Evolutionary conservation across 2,113 vertebrate species (phyloP), one percentile per base, ranked within the genome.

Genomic region (Triplophysa tibetana): DNA sequence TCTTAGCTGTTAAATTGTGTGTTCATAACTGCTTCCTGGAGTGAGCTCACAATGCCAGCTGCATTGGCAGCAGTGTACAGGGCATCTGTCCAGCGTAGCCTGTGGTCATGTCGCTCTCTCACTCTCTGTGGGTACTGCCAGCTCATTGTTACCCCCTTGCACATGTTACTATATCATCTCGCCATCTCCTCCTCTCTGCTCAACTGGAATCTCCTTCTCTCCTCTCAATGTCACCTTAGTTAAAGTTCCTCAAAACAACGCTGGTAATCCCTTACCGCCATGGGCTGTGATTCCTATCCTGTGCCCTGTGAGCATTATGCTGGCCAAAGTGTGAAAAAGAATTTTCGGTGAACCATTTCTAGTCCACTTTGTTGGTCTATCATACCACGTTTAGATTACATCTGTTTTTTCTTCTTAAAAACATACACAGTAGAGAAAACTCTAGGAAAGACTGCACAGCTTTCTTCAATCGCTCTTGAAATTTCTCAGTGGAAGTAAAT

Each of bases 201-300:
- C 21, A 21, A 64, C 21, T 45, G 33, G 60, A 48, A 7, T 77
- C 29, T 85, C 66, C 56, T 81, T 66, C 79, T 80, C 82, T 82
- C 72, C 62, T 73, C 4, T 17, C 33, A 66, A 19, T 58, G 21
- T 23, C 66, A 52, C 62, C 33, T 60, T 45, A 19, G 52, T 64
- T n/a, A 21, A 56, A n/a, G 19, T 8, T 16, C 6, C 19, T 56
- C 8, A 19, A 56, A 56, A 4, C 17, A 8, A n/a, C 19, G 7
- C 54, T n/a, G 54, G n/a, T 8, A 19, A 9, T 58, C 19, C 50
- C 13, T 17, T 16, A 52, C 0, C 1, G 10, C 11, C 33, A 0
- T 33, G 33, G 4, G 4, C 4, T 33, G 33, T 33, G 3, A 6
- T 33, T 33, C 33, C 6, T 33, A 6, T 6, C 33, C 33, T 33